Conservation (phyloP, 2,113 vertebrate genomes). For the Rhinolophus ferrumequinum region DNA sequence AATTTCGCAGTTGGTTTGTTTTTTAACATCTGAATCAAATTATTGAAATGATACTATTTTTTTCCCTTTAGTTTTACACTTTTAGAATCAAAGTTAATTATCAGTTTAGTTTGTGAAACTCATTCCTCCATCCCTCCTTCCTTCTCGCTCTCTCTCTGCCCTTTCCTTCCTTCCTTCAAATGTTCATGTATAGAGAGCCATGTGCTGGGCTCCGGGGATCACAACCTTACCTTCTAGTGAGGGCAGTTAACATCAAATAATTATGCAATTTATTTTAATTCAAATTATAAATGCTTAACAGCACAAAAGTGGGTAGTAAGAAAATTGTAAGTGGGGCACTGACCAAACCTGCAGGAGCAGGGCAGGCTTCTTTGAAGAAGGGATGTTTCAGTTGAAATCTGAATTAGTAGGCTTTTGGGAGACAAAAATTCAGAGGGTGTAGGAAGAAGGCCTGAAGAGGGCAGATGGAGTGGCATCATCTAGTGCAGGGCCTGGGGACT, state of each 20-base stretch:
- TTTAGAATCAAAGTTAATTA: conserved; percentile 24
- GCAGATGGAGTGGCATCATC: neutral
- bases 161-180: neutral
- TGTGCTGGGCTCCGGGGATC: neutral
- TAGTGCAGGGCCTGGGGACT: neutral
- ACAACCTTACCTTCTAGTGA: neutral
- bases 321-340: neutral
- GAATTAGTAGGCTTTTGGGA: neutral
- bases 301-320: neutral
- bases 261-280: conserved; percentile 3
- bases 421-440: neutral
- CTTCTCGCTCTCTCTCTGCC: neutral
- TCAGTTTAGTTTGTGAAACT: neutral
- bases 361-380: neutral
- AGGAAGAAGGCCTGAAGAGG: neutral
- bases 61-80: neutral
- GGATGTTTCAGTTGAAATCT: neutral
- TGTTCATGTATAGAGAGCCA: neutral
- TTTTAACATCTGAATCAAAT: conserved; percentile 47
- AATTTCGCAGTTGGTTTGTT: conserved; percentile 46
- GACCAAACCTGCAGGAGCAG: neutral
- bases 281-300: neutral
- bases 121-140: neutral
- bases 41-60: conserved; percentile 9
- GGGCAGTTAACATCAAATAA: neutral